Percentiles rank a stretch among this genome's conserved stretches.
Conservation (phyloP, 37 sponge, comb jelly and placozoan genomes). For the Halichondria panicea region DNA sequence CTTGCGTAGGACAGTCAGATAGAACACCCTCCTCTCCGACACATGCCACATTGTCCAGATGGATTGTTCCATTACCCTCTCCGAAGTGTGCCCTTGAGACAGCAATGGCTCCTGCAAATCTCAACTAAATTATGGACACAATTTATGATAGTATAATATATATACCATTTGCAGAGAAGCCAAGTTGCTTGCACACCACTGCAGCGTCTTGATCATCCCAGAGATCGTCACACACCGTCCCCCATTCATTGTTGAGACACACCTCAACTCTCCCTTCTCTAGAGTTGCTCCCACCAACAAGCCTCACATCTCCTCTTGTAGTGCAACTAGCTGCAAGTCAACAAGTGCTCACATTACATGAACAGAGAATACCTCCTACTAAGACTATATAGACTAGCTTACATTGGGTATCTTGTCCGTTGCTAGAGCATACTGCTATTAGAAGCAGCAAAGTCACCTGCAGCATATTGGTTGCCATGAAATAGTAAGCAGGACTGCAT, state of each 20-base stretch:
- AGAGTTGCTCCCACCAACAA: conserved; percentile 9
- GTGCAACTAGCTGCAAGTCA: too few species aligned
- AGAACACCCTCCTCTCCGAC: conserved; percentile 31
- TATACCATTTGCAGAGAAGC: conserved; percentile 23
- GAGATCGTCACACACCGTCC: conserved; percentile 31
- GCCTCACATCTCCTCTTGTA: background rate
- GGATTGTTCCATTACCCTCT: conserved; percentile 26
- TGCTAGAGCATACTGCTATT: background rate
- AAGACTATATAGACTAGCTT: too few species aligned
- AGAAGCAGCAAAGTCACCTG: background rate
- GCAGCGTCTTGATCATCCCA: conserved; percentile 32
- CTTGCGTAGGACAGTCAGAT: conserved; percentile 6
- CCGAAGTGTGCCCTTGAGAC: conserved; percentile 28
- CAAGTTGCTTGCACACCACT: conserved; percentile 62
- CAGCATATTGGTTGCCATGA: too few species aligned
- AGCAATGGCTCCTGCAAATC: conserved; percentile 38
- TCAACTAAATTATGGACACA: background rate
- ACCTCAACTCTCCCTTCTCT: conserved; percentile 31
- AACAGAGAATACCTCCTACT: too few species aligned
- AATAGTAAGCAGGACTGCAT: too few species aligned
- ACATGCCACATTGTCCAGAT: conserved; percentile 52
- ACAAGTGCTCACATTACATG: too few species aligned
- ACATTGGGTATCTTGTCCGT: too few species aligned
- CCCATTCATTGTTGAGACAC: conserved; percentile 13
- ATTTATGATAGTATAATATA: background rate